phyloP scores from a whole-genome alignment of 2,888 invertebrate species.

The Himalopsyche kuldschensis region DNA sequence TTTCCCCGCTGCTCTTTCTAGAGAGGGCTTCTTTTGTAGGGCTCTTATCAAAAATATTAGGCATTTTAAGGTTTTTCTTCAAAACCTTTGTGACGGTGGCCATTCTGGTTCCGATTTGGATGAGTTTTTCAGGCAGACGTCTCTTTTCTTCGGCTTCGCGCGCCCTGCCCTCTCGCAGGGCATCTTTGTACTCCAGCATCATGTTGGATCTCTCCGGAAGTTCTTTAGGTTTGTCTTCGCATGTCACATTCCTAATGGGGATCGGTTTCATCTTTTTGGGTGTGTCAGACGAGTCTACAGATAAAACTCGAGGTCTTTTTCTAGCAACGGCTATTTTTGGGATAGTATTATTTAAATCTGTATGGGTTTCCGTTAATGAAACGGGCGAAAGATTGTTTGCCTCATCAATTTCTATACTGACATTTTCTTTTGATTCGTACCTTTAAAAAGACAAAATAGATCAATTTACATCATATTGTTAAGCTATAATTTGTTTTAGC shows the following conservation, averaged over 20 bases:
- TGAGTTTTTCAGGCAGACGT: conserved; percentile 41
- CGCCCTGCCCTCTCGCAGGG: conserved; percentile 40
- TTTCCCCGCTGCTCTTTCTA: background rate
- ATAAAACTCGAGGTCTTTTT: background rate
- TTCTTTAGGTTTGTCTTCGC: background rate
- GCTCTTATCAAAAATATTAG: background rate
- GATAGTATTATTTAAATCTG: too few relatives aligned
- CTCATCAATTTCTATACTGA: background rate
- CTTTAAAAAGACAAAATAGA: background rate
- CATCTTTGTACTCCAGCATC: conserved; percentile 48
- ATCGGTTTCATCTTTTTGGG: background rate
- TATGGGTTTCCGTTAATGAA: background rate
- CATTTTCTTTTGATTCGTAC: background rate
- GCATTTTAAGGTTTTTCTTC: background rate
- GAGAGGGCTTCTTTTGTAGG: background rate
- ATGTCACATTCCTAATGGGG: background rate
- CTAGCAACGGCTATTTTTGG: background rate
- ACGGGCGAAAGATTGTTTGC: background rate
- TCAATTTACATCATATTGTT: too few relatives aligned
- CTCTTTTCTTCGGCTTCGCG: background rate
- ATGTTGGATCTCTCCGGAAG: conserved; percentile 41
- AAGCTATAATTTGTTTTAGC: too few relatives aligned
- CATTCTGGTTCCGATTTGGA: conserved; percentile 42
- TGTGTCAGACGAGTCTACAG: background rate
- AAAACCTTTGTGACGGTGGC: background rate